Base-by-base conservation (phyloP, 2,888 invertebrate genomes). In the Caenorhabditis zanzibari region DNA sequence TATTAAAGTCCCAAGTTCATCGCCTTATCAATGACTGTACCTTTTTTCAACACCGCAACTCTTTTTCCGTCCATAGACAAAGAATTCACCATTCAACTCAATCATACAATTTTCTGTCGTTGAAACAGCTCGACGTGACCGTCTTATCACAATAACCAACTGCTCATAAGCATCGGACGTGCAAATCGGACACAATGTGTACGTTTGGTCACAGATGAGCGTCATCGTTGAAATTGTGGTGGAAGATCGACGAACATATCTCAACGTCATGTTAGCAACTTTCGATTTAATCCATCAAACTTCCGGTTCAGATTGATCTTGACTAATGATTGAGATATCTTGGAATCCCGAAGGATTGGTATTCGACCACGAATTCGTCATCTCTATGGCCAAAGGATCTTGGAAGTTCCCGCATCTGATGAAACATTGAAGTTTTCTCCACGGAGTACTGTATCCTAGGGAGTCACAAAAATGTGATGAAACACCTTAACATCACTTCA, bases 401-500 rank as follows among this genome's bases (percentile, higher is more conserved):
- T 32, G 32, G 4, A 32, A 32, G 4, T 32, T 32, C 32, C 32
- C 32, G 32, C 4, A 32, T 32, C 7, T 4, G 7, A 32, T 32
- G 32, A 6, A 32, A 32, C 32, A 6, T 32, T n/a, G n/a, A n/a
- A n/a, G n/a, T n/a, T n/a, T n/a, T n/a, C n/a, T n/a, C n/a, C n/a
- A 38, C 32, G 38, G 38, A 38, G n/a, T 38, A 38, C 38, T 38
- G 38, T 38, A 38, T 2, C 12, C 32, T 10, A 38, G 12, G 22
- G 24, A 72, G 12, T 47, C 16, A 14, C 22, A 22, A 28, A 41
- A 47, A 58, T 66, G 24, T 66, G 75, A 56, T 56, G 75, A 47
- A 64, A 66, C 14, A 74, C 22, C 56, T 4, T 35, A 19, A 32
- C 76, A 63, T 79, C 79, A 79, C 44, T 71, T 79, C 44, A 79